These are phyloP conservation scores for Dipodomys ordii DNA, from an alignment of 2,113 vertebrate species.

Conservation along the genomic window DNA sequence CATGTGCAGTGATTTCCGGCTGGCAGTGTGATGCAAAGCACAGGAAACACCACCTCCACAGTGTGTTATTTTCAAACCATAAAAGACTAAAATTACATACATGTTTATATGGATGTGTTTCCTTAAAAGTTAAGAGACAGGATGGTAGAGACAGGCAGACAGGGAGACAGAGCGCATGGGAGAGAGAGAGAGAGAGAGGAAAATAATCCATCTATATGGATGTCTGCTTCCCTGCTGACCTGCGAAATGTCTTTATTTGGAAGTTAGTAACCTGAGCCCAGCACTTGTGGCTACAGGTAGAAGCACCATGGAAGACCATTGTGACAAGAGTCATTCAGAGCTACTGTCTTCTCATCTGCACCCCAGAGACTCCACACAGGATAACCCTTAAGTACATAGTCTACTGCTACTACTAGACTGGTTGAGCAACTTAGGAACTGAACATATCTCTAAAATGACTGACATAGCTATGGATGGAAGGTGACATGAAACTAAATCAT, in stretches of 20 bases:
- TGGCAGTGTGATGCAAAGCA: slow-evolving; percentile 33
- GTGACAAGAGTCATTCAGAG: neutral
- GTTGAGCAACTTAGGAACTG: neutral
- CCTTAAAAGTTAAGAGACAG: neutral
- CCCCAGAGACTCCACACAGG: neutral
- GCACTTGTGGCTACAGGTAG: neutral
- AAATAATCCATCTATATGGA: neutral
- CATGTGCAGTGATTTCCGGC: slow-evolving; percentile 62
- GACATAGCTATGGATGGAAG: neutral
- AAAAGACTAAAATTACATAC: slow-evolving; percentile 63
- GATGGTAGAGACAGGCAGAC: neutral
- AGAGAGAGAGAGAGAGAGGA: neutral
- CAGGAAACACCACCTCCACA: slow-evolving; percentile 70
- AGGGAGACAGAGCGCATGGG: neutral
- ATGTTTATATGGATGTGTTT: neutral
- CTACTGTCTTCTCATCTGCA: neutral
- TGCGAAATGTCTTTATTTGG: neutral
- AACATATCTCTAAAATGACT: neutral
- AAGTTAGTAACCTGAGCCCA: neutral
- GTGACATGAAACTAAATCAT: neutral
- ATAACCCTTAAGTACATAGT: neutral
- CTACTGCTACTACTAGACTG: neutral
- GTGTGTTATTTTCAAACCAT: slow-evolving; percentile 73
- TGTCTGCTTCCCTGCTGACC: neutral
- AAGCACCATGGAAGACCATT: too few relatives aligned